Conservation (phyloP, 2,888 invertebrate species). For the Zeuzera pyrina region DNA sequence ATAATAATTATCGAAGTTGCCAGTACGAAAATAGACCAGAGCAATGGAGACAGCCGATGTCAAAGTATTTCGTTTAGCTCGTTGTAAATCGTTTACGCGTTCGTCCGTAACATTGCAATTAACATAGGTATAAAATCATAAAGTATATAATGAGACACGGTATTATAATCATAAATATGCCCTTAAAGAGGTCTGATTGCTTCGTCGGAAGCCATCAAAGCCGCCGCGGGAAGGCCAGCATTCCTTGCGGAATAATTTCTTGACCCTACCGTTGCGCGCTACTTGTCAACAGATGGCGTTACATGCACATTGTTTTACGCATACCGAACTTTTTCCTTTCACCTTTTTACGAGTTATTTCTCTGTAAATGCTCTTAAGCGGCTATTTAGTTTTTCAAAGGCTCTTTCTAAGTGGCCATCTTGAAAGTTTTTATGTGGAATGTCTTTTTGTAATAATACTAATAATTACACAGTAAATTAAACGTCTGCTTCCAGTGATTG, state of each 20-base stretch:
- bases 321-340: constrained; percentile 46
- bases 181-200: constrained; percentile 69
- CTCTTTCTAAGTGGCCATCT: constrained; percentile 62
- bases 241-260: constrained; percentile 55
- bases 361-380: constrained; percentile 62
- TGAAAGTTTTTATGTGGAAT: constrained; percentile 46
- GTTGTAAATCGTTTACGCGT: constrained; percentile 36
- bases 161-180: constrained; percentile 73
- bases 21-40: too few species aligned
- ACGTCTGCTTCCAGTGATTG: constrained; percentile 39
- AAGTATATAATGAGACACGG: constrained; percentile 66
- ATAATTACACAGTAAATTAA: constrained; percentile 60
- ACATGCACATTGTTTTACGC: constrained; percentile 50
- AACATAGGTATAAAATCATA: constrained; percentile 64
- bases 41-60: too few species aligned
- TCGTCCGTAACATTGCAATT: constrained; percentile 55
- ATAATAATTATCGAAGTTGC: too few species aligned
- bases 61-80: too few species aligned
- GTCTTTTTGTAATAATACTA: constrained; percentile 56
- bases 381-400: constrained; percentile 67
- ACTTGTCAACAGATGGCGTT: constrained; percentile 67
- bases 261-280: constrained; percentile 52
- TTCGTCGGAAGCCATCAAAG: constrained; percentile 70
- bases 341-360: constrained; percentile 53
- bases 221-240: constrained; percentile 49